Percentiles rank a stretch among this genome's conserved stretches.
These are phyloP conservation scores for Lasioglossum vierecki DNA, from an alignment of 2,888 invertebrate genomes.

Conservation along the genomic window DNA sequence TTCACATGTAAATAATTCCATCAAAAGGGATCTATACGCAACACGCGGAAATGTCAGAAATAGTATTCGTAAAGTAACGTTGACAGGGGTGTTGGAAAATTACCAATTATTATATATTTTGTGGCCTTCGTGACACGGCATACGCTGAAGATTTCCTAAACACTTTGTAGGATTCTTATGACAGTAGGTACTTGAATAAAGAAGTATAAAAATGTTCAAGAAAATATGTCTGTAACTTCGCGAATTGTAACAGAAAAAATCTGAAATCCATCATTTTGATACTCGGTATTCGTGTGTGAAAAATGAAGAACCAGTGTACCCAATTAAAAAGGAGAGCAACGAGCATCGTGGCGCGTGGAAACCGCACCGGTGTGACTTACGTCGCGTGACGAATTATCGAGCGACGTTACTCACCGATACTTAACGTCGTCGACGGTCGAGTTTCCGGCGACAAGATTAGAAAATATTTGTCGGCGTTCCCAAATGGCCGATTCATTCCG, in stretches of 20 bases:
- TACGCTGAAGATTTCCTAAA: too few relatives aligned
- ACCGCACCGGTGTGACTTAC: neutral
- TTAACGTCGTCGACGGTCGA: constrained; percentile 22
- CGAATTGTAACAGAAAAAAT: too few relatives aligned
- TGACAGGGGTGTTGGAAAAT: too few relatives aligned
- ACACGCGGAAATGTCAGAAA: too few relatives aligned
- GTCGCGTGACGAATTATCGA: constrained; percentile 11
- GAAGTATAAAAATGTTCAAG: neutral
- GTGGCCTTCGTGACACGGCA: too few relatives aligned
- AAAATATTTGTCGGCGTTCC: constrained; percentile 28
- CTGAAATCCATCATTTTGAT: neutral
- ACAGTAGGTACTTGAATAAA: neutral
- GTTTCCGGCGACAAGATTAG: constrained; percentile 37
- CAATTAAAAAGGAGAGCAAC: neutral
- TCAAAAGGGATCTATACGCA: too few relatives aligned
- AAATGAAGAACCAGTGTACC: neutral
- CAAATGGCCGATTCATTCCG: constrained; percentile 31
- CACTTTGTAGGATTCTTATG: too few relatives aligned
- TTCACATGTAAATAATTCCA: too few relatives aligned
- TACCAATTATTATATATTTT: too few relatives aligned
- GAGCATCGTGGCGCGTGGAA: neutral
- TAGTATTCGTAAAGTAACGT: too few relatives aligned
- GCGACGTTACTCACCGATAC: constrained; percentile 15
- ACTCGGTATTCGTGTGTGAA: neutral
- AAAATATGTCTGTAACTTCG: neutral